Percentiles rank a stretch among this genome's conserved stretches.
Conservation (phyloP, 1,140 invertebrate genomes). For the Wiebesia pumilae region DNA sequence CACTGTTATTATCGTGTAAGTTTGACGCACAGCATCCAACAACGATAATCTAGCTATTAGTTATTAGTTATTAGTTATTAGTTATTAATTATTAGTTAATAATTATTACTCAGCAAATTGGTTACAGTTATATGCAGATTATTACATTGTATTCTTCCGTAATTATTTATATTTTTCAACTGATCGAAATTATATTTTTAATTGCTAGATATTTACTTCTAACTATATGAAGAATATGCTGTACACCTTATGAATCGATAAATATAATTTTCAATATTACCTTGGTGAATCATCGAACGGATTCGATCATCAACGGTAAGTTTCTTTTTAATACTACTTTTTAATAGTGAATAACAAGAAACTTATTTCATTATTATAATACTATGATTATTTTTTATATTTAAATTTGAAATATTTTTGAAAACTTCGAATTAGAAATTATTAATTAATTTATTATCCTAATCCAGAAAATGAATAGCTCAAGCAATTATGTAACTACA, state of each 20-base stretch:
- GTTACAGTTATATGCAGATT: neutral
- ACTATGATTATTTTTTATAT: too few relatives aligned
- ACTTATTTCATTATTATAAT: too few relatives aligned
- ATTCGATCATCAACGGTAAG: neutral
- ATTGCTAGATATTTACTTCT: too few relatives aligned
- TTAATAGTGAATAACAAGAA: too few relatives aligned
- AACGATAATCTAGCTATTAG: conserved; percentile 9
- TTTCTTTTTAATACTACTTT: neutral
- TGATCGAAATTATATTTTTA: neutral
- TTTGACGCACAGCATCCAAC: conserved; percentile 8
- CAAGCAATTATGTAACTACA: too few relatives aligned
- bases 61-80: neutral
- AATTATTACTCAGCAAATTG: neutral
- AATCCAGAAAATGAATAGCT: neutral
- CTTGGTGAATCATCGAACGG: neutral
- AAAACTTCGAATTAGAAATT: neutral
- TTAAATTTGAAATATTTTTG: neutral
- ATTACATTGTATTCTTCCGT: neutral
- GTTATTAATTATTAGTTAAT: neutral
- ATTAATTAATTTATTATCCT: neutral
- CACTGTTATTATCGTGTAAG: conserved; percentile 22
- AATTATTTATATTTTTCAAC: neutral
- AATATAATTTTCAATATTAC: too few relatives aligned
- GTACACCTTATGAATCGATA: too few relatives aligned
- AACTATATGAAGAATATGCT: too few relatives aligned